Evolutionary conservation across 2,888 invertebrate species (phyloP), one percentile per base, ranked within the genome.

Genomic region (Oscheius sp.): DNA sequence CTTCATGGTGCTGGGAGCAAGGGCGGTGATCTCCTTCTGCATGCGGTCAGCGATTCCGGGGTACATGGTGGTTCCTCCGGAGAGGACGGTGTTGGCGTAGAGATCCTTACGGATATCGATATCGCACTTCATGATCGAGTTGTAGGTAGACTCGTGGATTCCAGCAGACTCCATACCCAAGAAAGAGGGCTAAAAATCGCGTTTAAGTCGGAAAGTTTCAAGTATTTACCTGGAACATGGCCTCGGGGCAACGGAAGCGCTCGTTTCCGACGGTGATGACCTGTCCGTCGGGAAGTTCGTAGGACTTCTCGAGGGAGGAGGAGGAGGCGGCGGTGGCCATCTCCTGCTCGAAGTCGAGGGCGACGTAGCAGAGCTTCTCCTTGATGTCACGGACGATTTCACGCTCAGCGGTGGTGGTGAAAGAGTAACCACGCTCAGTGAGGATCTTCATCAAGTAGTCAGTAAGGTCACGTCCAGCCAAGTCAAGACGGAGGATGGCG

Each of bases 311-410:
- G 87, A 93, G 90, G 86, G 93, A 93, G 88, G 93, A 92, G 89
- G 93, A 93, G 88, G 93, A 92, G 39, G 93, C 93, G 76, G 93
- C 93, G 89, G 93, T 93, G 88, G 93, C 93, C 93, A 93, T 93
- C 90, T 93, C 93, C 75, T 96, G 95, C 88, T 97, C 97, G 78
- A 98, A 92, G 88, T 98, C 95, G 88, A 98, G 97, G n/a, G 96
- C 97, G 85, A 97, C 94, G 87, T 98, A 98, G 89, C 98, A 98
- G 34, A 98, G 90, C 88, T 96, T 96, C 88, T 98, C 98, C 88
- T 85, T 85, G 81, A 95, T 94, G 89, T 95, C 94, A 84, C 94
- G 92, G 75, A 95, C 95, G 87, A 95, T 95, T 91, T 95, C 95
- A 86, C 90, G 93, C 88, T 88, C 75, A 20, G 64, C 80, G 66